Base-by-base conservation (phyloP, 1,140 invertebrate genomes). In the Leucophenga varia region DNA sequence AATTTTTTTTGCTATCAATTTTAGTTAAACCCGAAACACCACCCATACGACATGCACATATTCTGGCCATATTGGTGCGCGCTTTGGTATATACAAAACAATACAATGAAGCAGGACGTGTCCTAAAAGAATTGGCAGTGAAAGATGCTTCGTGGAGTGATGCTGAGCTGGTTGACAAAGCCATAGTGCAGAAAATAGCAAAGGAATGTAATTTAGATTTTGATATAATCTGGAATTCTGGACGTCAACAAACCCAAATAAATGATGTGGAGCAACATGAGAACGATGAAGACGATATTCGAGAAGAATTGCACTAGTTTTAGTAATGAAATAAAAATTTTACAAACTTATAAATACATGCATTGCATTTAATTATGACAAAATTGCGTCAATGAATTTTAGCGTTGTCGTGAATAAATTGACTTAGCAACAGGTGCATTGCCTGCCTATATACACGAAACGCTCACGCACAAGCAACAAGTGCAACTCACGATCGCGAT, bases 121-220 rank as follows among this genome's bases (percentile, higher is more conserved):
- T 60, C 0, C 57, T 75, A 0, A 72, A 70, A 17, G 72, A 75
- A 28, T 48, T 75, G 16, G 56, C 68, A 6, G 45, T 69, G 2
- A 70, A 69, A 38, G 65, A 72, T 21, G 50, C 50, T 21, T 55
- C 59, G 0, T 75, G 73, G 73, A 74, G 70, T 35, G 54, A 56
- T n/a, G 47, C 60, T 0, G 72, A 64, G 0, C 32, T 75, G 12
- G 14, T 75, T 1, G 72, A 75, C 12, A 58, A 59, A 9, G 52
- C 47, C 1, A 35, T 71, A 7, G 61, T 75, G 5, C 70, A 72
- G 17, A 70, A 59, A 40, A 51, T 75, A 5, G 68, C 73, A 18
- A 59, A 68, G n/a, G 73, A 75, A 35, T 72, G 70, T 21, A 57
- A 70, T 41, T 38, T 75, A 32, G 73, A 75, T 22, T 75, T 75